phyloP scores from a whole-genome alignment of 2,888 invertebrate species.

The Catonia carolina region DNA sequence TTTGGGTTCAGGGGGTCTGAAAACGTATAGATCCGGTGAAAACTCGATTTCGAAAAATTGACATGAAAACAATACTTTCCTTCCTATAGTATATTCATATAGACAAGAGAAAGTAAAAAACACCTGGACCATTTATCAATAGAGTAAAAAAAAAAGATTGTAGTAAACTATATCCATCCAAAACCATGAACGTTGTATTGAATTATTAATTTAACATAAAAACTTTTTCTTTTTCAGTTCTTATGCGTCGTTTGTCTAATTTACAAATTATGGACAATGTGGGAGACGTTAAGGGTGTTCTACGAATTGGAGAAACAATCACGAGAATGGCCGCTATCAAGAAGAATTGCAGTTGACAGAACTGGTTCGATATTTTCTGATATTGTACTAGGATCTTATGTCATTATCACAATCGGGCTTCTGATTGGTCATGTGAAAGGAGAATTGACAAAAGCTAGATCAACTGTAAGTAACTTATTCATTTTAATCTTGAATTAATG shows the following conservation, averaged over 20 bases:
- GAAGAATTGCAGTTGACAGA: slow-evolving; percentile 65
- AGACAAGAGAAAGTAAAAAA: too few species aligned
- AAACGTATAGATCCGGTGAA: too few species aligned
- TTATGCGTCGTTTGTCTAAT: slow-evolving; percentile 61
- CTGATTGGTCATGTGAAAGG: slow-evolving; percentile 57
- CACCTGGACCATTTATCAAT: too few species aligned
- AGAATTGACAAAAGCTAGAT: slow-evolving; percentile 56
- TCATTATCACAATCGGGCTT: slow-evolving; percentile 61
- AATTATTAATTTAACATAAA: too few species aligned
- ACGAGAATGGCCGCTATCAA: slow-evolving; percentile 66
- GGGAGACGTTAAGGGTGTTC: slow-evolving; percentile 61
- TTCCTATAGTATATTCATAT: too few species aligned
- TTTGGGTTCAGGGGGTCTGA: too few species aligned
- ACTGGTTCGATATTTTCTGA: slow-evolving; percentile 61
- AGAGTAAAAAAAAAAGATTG: too few species aligned
- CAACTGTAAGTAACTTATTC: slow-evolving; percentile 45
- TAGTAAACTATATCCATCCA: too few species aligned
- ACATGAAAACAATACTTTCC: too few species aligned
- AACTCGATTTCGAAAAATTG: too few species aligned
- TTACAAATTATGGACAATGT: slow-evolving; percentile 62
- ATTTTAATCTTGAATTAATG: too few species aligned
- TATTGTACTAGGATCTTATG: slow-evolving; percentile 61
- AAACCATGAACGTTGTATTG: too few species aligned
- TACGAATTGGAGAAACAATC: slow-evolving; percentile 63
- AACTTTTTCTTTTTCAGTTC: slow-evolving; percentile 47